Evolutionary conservation across 2,797 vertebrate genomes (phyloP), one percentile per base, ranked within the genome.

Genomic region (Oryzias dopingdopingensis): DNA sequence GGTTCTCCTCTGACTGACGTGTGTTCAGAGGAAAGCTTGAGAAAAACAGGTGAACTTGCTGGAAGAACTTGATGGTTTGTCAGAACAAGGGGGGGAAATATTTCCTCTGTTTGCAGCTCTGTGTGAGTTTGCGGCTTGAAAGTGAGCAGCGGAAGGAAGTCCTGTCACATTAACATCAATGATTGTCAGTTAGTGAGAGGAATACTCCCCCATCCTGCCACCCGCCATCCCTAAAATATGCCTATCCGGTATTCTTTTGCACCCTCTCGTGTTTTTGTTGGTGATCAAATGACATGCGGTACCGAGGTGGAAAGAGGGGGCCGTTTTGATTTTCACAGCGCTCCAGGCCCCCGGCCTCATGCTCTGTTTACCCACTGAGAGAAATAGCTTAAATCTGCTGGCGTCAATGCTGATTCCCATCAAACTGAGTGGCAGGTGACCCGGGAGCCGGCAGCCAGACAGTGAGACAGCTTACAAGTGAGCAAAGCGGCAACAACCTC

Each of bases 351-450:
- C 1, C 24, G 77, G 83, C 84, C 84, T 52, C 73, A 5, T 47
- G 72, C 80, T 83, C 59, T 76, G 87, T 82, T 91, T 81, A 80
- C 88, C 84, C 76, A 80, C 56, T 4, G 18, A 83, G 84, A 75
- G 84, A 83, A 91, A 90, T 50, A 76, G 74, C 87, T 88, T 82
- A 88, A 87, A 85, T 84, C 87, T 90, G 90, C 84, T 81, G 65
- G 65, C 79, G 82, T 77, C 89, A 48, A 78, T 76, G 86, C 82
- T 87, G 85, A 89, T 93, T 91, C 87, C 48, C 58, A 85, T 92
- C 90, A 92, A 60, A 56, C 7, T 87, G 92, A 92, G 85, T 92
- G 93, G 91, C 92, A 92, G 92, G 89, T 90, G 90, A 91, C 85
- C 87, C 86, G 82, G 77, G 87, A 90, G 86, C 91, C 79, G 78